Evolutionary conservation across 2,113 vertebrate species (phyloP), one percentile per base, ranked within the genome.

Genomic region (Amphiprion ocellaris): DNA sequence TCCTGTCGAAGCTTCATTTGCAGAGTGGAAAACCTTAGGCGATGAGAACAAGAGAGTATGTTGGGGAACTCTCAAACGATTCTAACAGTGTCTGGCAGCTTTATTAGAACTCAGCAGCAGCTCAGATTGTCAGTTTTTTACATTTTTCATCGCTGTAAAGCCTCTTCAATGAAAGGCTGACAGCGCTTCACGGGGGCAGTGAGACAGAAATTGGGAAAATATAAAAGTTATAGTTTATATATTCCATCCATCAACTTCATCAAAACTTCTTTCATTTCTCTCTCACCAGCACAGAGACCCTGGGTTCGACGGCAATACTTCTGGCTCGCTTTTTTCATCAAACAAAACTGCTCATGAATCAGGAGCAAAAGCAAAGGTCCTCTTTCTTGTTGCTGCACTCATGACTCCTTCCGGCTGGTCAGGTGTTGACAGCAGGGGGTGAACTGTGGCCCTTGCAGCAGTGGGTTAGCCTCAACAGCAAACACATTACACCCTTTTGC

Each of bases 11-110:
- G 72, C 69, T 82, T 88, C 58, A 79, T 86, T 91, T 85, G 70
- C 63, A 37, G 60, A 81, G 58, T 70, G 50, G 50, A 89, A 84
- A 84, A 88, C 59, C 72, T 77, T 21, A n/a, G 69, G 66, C n/a
- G 3, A 49, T 59, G 39, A 85, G 81, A 86, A 85, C 62, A 80
- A 80, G 80, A 66, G 46, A 56, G 49, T 23, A 17, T 30, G 62
- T 79, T 81, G 60, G 55, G 77, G 82, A 68, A 69, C 81, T 83
- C 67, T 39, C 39, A 15, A 76, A 82, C 28, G 33, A 79, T 74
- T 73, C 85, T 80, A 82, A 79, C 83, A 75, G 52, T 24, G 79
- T 82, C 54, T 69, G 75, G 77, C 84, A 83, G 87, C 54, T 85
- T 83, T 83, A 84, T 88, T 81, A 85, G 61, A 79, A 67, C 66